Evolutionary conservation across 53 echinoderm and acorn worm species (phyloP), one percentile per base, ranked within the genome.

Genomic region (Paracentrotus lividus): DNA sequence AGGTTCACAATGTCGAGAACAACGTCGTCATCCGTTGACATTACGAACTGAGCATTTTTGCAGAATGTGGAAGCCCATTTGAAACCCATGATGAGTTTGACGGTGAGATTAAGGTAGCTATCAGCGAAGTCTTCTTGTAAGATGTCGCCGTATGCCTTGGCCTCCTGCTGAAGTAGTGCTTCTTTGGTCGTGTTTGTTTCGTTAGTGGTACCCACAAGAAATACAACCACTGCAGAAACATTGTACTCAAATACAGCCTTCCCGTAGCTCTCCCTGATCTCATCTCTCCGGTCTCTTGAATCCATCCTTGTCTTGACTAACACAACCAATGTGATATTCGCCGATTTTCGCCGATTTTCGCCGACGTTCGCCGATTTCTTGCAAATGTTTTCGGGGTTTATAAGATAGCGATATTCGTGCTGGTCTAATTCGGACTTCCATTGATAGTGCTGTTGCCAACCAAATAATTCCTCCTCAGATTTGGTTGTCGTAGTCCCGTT

Each of bases 31-130:
- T 96, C 96, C 53, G 94, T 94, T 38, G 42, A 42, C 77, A 77
- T 77, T 20, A 77, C 38, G 43, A 77, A 77, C 2, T 77, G 40
- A 21, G 4, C 95, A 87, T 91, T 95, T 26, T 84, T 44, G 91
- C 96, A 96, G 93, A 85, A 96, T 6, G 77, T 49, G 16, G 93
- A 57, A 10, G 87, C 92, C 96, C 96, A 96, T 88, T 91, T 93
- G 16, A 96, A 77, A 14, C 95, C 96, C 95, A 96, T 95, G 64
- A 96, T 54, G 3, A 95, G 90, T 85, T 96, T 96, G 44, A 93
- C 49, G 8, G 96, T 96, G 76, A 96, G 91, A 92, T 96, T 96
- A 61, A 85, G 88, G 90, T 96, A 96, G 34, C 75, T 64, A 51
- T 96, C 96, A 15, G 40, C 90, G 85, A 95, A 96, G 68, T 95